These are phyloP conservation scores for Potamarius usumacintae DNA, from an alignment of 2,113 vertebrate genomes.

Conservation along the genomic window DNA sequence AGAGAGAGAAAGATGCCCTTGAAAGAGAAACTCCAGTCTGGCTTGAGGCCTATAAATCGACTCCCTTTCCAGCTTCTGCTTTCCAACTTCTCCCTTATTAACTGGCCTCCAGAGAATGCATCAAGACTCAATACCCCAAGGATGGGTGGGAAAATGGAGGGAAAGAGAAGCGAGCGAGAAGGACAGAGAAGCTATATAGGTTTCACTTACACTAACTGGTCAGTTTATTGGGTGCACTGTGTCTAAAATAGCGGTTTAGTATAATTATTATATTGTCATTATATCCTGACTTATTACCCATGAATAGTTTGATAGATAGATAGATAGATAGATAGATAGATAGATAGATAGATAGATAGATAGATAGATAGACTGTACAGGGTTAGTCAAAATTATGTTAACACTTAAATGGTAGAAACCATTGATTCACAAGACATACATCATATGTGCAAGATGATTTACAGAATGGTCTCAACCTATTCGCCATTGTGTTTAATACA, in stretches of 20 bases:
- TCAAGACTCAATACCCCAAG: conserved; percentile 72
- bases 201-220: neutral
- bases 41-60: conserved; percentile 47
- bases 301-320: neutral
- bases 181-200: neutral
- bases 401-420: too few species aligned
- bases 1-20: conserved; percentile 71
- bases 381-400: too few species aligned
- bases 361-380: too few species aligned
- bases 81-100: conserved; percentile 68
- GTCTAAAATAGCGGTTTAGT: neutral
- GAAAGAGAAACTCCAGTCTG: conserved; percentile 67
- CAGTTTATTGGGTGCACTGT: neutral
- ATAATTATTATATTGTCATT: too few species aligned
- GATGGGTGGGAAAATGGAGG: conserved; percentile 59
- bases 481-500: too few species aligned
- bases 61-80: conserved; percentile 62
- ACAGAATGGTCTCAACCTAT: too few species aligned
- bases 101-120: conserved; percentile 76
- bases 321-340: too few species aligned
- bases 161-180: conserved; percentile 53
- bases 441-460: too few species aligned
- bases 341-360: too few species aligned
- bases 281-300: neutral
- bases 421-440: too few species aligned